These are phyloP conservation scores for Prolemur simus DNA, from an alignment of 2,113 vertebrate genomes.

Conservation along the genomic window DNA sequence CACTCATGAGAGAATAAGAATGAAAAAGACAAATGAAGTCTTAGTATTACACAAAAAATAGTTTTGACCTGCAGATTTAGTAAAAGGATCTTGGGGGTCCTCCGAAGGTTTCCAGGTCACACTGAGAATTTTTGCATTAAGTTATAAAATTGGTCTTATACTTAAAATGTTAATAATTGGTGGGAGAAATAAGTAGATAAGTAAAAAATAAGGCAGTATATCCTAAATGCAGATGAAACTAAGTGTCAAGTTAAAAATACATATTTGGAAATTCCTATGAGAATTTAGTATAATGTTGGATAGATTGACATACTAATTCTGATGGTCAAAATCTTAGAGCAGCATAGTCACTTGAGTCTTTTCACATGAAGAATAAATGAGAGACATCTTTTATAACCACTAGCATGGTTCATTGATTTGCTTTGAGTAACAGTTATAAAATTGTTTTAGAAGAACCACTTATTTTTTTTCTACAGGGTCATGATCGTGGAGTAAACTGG, in stretches of 20 bases:
- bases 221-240: not conserved
- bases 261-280: not conserved
- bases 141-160: slow-evolving; percentile 18
- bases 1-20: not conserved
- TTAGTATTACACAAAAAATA: not conserved
- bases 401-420: not conserved
- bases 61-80: not conserved
- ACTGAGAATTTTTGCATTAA: slow-evolving; percentile 17
- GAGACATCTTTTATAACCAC: not conserved
- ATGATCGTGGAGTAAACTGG: slow-evolving; percentile 98
- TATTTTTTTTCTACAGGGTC: slow-evolving; percentile 84
- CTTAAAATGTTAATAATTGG: slow-evolving; percentile 2
- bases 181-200: slow-evolving; percentile 17
- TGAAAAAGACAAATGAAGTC: not conserved
- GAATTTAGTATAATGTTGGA: not conserved
- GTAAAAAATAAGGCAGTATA: not conserved
- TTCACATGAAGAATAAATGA: slow-evolving; percentile 1
- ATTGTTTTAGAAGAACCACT: not conserved
- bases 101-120: not conserved
- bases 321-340: not conserved
- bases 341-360: not conserved
- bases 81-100: not conserved
- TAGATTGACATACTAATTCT: not conserved
- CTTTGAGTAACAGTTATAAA: not conserved
- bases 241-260: not conserved